Conservation (phyloP, 1,140 invertebrate species). For the Pteromalus puparum region DNA sequence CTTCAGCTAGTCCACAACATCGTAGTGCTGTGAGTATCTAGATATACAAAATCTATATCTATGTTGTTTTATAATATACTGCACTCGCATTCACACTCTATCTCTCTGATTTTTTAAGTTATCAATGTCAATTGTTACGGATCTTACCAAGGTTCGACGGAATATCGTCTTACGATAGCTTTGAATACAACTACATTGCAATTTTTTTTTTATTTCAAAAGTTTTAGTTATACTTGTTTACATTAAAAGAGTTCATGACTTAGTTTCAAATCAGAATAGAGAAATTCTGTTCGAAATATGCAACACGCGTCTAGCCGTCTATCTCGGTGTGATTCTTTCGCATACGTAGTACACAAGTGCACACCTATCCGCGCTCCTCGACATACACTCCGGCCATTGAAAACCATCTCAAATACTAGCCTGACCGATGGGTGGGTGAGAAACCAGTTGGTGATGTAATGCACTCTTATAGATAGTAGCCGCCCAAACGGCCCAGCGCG, state of each 20-base stretch:
- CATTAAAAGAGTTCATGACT: not conserved
- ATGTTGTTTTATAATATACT: not conserved
- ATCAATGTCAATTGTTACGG: not conserved
- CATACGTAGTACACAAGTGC: not conserved
- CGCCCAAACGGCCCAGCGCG: constrained; percentile 56
- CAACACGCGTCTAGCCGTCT: not conserved
- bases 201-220: not conserved
- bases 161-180: not conserved
- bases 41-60: not conserved
- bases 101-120: not conserved
- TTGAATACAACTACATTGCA: not conserved
- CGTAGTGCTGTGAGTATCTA: constrained; percentile 70
- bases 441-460: constrained; percentile 74
- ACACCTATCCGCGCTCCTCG: not conserved
- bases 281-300: not conserved
- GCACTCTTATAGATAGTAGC: constrained; percentile 66
- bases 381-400: constrained; percentile 2
- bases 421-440: constrained; percentile 42
- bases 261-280: too few relatives aligned
- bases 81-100: not conserved
- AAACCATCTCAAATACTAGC: constrained; percentile 35
- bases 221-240: not conserved
- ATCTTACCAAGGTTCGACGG: not conserved
- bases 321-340: not conserved
- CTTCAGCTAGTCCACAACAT: constrained; percentile 74